Evolutionary conservation across 37 sponge, comb jelly and placozoan species (phyloP).

Genomic region (Dysidea cf. avara): DNA sequence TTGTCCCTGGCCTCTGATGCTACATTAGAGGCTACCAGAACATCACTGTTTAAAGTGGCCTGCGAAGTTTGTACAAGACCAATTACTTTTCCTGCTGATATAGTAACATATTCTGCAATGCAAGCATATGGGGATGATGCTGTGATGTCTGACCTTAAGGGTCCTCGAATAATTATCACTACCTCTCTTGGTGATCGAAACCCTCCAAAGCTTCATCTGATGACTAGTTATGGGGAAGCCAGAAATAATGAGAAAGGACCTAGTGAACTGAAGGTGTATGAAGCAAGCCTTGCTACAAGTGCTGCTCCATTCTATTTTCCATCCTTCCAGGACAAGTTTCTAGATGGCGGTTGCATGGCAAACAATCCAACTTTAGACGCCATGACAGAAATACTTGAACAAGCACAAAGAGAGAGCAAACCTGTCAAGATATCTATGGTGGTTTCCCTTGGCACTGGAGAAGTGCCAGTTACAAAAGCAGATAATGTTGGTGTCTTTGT

Average conservation of each 20-base stretch:
- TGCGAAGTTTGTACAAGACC: constrained; percentile 24
- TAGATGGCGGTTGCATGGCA: constrained; percentile 70
- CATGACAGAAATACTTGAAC: constrained; percentile 44
- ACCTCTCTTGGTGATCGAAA: constrained; percentile 27
- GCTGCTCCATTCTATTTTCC: constrained; percentile 64
- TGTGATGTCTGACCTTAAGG: constrained; percentile 4
- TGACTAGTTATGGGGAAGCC: constrained; percentile 40
- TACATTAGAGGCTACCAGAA: constrained; percentile 15
- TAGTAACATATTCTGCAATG: too few species aligned
- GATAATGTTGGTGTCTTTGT: background rate
- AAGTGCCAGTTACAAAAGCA: background rate
- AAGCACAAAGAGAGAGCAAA: constrained; percentile 1
- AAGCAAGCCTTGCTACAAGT: constrained; percentile 36
- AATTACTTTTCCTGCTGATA: constrained; percentile 17
- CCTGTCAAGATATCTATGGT: constrained; percentile 19
- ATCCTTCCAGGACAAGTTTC: constrained; percentile 33
- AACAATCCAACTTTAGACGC: constrained; percentile 59
- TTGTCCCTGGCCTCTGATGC: background rate
- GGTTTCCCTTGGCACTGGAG: constrained; percentile 31
- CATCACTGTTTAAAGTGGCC: constrained; percentile 8
- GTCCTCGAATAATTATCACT: constrained; percentile 35
- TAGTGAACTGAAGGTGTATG: constrained; percentile 50
- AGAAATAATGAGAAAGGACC: constrained; percentile 19
- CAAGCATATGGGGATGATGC: constrained; percentile 18
- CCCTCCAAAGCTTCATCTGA: constrained; percentile 44